Percentiles rank a stretch among this genome's conserved stretches.
Evolutionary conservation across 1,140 invertebrate species (phyloP).

Genomic region (Drosophila parabipectinata): DNA sequence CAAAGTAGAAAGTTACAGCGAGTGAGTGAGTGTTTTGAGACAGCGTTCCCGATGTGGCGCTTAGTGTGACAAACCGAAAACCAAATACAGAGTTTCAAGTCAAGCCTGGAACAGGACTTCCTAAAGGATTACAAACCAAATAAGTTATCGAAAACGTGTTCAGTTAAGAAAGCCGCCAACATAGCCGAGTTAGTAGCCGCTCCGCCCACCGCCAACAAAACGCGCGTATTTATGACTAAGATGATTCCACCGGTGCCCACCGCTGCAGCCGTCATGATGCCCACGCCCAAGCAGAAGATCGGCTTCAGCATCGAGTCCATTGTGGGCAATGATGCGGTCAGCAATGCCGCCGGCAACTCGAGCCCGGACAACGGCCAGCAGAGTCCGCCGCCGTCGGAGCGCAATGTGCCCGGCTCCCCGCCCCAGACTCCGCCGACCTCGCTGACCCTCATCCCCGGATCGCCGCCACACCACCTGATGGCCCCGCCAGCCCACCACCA

Average conservation of each 20-base stretch:
- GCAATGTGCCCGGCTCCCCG: conserved; percentile 71
- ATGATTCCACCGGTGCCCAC: conserved; percentile 84
- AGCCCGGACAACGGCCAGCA: conserved; percentile 39
- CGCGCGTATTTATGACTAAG: conserved; percentile 84
- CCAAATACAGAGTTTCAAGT: conserved; percentile 1
- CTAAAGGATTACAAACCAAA: conserved; percentile 47
- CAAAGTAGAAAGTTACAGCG: conserved; percentile 25
- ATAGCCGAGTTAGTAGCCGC: conserved; percentile 75
- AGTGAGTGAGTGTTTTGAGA: conserved; percentile 30
- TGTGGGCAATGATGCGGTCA: conserved; percentile 87
- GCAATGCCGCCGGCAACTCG: conserved; percentile 50
- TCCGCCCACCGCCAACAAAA: conserved; percentile 50
- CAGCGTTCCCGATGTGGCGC: conserved; percentile 57
- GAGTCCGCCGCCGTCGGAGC: conserved; percentile 50
- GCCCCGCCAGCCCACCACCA: conserved; percentile 53
- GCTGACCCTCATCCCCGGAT: conserved; percentile 51
- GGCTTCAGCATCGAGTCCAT: conserved; percentile 98
- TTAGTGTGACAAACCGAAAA: conserved; percentile 37
- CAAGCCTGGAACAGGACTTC: conserved; percentile 1
- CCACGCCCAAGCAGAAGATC: conserved; percentile 96
- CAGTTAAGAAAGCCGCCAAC: conserved; percentile 61
- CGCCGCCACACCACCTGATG: conserved; percentile 68
- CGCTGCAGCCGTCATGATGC: conserved; percentile 88
- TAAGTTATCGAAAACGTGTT: conserved; percentile 2
- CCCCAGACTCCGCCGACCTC: conserved; percentile 73